Evolutionary conservation across 2,113 vertebrate genomes (phyloP).

Genomic region (Eretmodus cyanostictus): DNA sequence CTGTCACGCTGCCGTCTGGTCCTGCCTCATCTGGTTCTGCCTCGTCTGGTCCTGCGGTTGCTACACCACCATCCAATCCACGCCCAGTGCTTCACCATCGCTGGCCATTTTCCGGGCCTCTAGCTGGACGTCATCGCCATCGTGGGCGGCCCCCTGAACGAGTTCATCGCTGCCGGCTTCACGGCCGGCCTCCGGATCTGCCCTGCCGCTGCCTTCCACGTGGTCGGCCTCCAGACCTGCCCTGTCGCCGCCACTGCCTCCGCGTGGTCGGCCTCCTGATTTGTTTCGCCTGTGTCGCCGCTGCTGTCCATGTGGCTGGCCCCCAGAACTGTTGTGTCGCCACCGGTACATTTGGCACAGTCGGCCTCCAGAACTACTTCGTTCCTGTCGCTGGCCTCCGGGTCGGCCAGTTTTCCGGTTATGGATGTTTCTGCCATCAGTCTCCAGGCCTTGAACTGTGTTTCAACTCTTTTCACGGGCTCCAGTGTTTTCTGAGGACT

Average conservation of each 20-base stretch:
- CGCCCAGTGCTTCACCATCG: accelerated
- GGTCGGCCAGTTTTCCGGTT: background rate
- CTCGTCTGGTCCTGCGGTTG: background rate
- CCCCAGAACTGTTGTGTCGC: background rate
- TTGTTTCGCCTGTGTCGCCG: accelerated
- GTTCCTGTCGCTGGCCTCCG: accelerated
- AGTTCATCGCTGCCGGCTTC: background rate
- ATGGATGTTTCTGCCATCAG: background rate
- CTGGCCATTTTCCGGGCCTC: background rate
- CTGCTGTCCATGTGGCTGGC: background rate
- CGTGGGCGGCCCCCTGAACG: accelerated
- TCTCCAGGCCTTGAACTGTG: background rate
- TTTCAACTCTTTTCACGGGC: background rate
- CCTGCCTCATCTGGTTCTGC: accelerated
- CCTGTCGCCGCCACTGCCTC: background rate
- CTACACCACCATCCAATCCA: background rate
- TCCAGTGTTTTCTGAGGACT: background rate
- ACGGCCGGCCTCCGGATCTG: background rate
- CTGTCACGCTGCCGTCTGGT: background rate
- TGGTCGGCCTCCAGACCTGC: too few relatives aligned
- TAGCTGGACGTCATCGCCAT: accelerated
- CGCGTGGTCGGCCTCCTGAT: background rate
- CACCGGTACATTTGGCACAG: background rate
- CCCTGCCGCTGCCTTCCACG: accelerated
- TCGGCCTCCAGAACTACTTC: background rate